Evolutionary conservation across 2,113 vertebrate genomes (phyloP), one percentile per base, ranked within the genome.

Genomic region (Leuciscus idus): DNA sequence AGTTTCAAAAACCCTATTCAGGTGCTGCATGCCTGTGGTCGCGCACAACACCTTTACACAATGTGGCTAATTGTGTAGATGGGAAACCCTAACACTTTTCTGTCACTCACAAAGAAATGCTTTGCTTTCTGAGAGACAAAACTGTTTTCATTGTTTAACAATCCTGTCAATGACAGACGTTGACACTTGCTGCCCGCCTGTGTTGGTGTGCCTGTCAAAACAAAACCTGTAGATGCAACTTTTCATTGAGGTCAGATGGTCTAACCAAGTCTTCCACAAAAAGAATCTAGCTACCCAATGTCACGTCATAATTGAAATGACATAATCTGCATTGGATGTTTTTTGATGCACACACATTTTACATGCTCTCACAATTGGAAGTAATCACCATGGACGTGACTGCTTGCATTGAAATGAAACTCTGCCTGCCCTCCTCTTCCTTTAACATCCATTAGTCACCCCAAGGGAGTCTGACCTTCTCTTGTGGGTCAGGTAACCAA

Each of bases 391-490:
- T 39, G 82, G 33, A 84, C 8, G 28, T 68, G 4, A 82, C 39
- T 59, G 50, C 68, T 68, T 6, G 30, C 30, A 59, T 43, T 83
- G 81, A 84, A 84, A 84, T 84, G 73, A 50, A 59, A 46, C 68
- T 30, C 43, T 28, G 21, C 64, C 28, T 4, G 59, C 19, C 43
- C 6, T 72, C 62, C 9, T 4, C 85, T 88, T 88, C 48, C 66
- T 68, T 36, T 66, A 2, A 90, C 87, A 87, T 92, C 92, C 92
- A 93, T 92, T 92, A 94, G 91, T 73, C 2, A 48, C 91, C 88
- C 76, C 90, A 87, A 88, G 86, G 80, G 86, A 85, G 52, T 39
- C 50, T 84, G 43, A 78, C 75, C 75, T 87, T 70, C 83, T 89
- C 85, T 64, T 84, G 81, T 17, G 26, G 83, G 80, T 76, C 87